phyloP scores from a whole-genome alignment of 1,140 invertebrate species.

The Chironomus striatipennis region DNA sequence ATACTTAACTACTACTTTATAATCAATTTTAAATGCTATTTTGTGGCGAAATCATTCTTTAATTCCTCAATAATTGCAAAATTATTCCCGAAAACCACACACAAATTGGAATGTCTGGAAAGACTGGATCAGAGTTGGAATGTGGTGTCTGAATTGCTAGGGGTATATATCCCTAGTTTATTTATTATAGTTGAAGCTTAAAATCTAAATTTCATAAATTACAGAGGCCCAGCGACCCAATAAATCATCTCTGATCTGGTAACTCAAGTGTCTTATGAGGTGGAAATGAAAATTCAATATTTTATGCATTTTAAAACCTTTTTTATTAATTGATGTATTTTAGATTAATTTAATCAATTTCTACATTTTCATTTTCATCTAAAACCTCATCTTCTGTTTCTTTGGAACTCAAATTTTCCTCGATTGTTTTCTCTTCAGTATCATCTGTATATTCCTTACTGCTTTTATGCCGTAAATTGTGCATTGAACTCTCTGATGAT shows the following conservation, averaged over 20 bases:
- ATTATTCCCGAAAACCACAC: background rate
- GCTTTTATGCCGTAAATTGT: background rate
- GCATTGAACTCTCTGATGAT: background rate
- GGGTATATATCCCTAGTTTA: too few species aligned
- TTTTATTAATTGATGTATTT: conserved; percentile 8
- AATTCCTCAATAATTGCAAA: conserved; percentile 10
- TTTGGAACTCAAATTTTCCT: conserved; percentile 29
- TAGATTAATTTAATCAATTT: conserved; percentile 33
- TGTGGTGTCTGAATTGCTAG: background rate
- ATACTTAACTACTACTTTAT: background rate
- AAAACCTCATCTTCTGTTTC: background rate
- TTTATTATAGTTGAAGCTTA: too few species aligned
- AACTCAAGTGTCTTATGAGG: background rate
- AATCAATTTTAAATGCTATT: background rate
- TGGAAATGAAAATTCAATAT: conserved; percentile 1
- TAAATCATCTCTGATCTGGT: background rate
- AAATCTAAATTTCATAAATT: too few species aligned
- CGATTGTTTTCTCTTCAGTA: conserved; percentile 24
- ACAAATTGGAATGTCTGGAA: too few species aligned
- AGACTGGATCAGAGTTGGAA: too few species aligned
- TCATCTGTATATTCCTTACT: conserved; percentile 17
- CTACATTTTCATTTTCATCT: conserved; percentile 38
- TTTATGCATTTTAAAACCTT: background rate
- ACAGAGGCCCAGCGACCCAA: background rate
- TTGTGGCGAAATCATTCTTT: background rate